Conservation (phyloP, 2,888 invertebrate genomes). For the Standfussiana lucernea region DNA sequence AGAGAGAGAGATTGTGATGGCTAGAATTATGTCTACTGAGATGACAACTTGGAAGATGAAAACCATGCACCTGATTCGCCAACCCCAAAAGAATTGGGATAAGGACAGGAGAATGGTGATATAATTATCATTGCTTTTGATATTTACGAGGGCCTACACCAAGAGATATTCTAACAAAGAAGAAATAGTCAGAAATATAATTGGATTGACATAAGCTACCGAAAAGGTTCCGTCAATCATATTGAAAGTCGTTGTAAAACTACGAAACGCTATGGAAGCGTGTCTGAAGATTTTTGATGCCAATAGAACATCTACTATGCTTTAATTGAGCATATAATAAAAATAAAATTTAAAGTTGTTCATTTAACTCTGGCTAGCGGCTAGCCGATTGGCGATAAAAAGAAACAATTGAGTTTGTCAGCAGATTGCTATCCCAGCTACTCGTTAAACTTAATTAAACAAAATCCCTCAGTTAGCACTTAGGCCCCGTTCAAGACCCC, state of each 20-base stretch:
- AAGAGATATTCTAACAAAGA: neutral
- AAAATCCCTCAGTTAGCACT: conserved; percentile 45
- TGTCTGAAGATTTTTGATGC: neutral
- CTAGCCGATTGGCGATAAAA: conserved; percentile 18
- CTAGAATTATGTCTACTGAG: no score
- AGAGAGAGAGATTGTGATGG: no score
- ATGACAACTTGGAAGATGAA: no score
- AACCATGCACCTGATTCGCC: no score
- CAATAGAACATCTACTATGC: neutral
- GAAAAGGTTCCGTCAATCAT: no score
- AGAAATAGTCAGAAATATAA: neutral
- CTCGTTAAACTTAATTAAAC: conserved; percentile 56
- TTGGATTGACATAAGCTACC: neutral
- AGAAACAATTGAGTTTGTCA: conserved; percentile 18
- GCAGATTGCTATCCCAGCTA: conserved; percentile 28
- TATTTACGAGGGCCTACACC: no score
- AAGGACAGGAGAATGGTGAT: no score
- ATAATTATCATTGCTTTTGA: no score
- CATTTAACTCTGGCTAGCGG: neutral
- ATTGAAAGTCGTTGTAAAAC: neutral
- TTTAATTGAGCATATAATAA: neutral
- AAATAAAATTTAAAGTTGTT: neutral
- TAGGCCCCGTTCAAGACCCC: neutral
- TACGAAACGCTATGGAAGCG: neutral
- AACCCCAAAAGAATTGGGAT: no score